Evolutionary conservation across 2,113 vertebrate genomes (phyloP).

Genomic region (Oreamnos americanus): DNA sequence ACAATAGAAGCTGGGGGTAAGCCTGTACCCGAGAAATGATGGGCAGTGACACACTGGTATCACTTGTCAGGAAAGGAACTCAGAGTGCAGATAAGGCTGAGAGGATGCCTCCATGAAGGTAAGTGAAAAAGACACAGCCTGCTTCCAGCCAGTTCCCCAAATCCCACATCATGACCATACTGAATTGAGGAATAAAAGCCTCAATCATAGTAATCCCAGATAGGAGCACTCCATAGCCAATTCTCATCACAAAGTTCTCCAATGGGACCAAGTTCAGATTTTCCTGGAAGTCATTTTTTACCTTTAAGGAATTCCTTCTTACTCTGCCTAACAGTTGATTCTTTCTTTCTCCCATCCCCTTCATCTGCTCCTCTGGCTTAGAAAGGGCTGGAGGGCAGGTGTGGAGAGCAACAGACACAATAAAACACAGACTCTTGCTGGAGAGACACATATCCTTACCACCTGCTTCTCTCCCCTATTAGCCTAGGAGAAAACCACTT

Average conservation of each 20-base stretch:
- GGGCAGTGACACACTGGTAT: background rate
- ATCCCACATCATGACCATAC: background rate
- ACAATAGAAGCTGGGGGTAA: background rate
- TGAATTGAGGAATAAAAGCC: background rate
- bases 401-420: background rate
- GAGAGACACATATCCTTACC: background rate
- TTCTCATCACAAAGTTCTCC: background rate
- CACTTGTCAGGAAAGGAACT: background rate
- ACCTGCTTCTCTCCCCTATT: background rate
- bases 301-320: background rate
- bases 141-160: background rate
- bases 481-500: background rate
- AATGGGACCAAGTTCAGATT: background rate
- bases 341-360: background rate
- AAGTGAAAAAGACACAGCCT: fast-evolving
- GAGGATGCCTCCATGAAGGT: background rate
- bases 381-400: background rate
- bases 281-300: background rate
- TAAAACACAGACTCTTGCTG: background rate
- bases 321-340: background rate
- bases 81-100: background rate
- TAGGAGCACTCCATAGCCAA: background rate
- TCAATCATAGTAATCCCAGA: background rate
- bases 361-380: background rate
- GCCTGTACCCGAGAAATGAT: background rate